Evolutionary conservation across 2,888 invertebrate species (phyloP).

Genomic region (Antheraea yamamai): DNA sequence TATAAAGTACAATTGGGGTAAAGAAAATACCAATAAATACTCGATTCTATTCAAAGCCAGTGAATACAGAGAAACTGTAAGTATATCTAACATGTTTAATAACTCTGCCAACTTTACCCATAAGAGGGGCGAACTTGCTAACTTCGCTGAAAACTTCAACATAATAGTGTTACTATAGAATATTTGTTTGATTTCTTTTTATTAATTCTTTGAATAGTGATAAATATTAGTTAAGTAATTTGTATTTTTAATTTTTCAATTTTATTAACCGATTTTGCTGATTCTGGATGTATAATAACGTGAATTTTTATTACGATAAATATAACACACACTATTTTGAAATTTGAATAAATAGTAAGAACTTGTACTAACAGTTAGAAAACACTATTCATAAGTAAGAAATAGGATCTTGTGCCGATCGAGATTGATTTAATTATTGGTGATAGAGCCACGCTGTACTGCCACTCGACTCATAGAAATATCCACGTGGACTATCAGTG

Average conservation of each 20-base stretch:
- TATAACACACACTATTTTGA: not conserved
- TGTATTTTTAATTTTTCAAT: not conserved
- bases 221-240: not conserved
- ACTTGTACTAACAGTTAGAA: too few relatives aligned
- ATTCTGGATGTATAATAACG: not conserved
- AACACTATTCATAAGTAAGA: too few relatives aligned
- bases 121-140: constrained; percentile 17
- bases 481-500: too few relatives aligned
- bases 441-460: too few relatives aligned
- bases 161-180: constrained; percentile 3
- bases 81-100: constrained; percentile 17
- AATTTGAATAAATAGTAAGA: not conserved
- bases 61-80: not conserved
- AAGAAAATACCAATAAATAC: not conserved
- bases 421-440: too few relatives aligned
- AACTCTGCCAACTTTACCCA: constrained; percentile 19
- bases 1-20: not conserved
- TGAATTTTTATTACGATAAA: not conserved
- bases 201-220: not conserved
- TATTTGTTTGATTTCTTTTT: not conserved
- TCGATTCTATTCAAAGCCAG: not conserved
- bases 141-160: constrained; percentile 21
- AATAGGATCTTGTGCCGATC: too few relatives aligned
- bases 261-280: not conserved
- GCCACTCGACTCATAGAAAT: too few relatives aligned